Evolutionary conservation across 2,113 vertebrate species (phyloP).

Genomic region (Gila orcuttii): DNA sequence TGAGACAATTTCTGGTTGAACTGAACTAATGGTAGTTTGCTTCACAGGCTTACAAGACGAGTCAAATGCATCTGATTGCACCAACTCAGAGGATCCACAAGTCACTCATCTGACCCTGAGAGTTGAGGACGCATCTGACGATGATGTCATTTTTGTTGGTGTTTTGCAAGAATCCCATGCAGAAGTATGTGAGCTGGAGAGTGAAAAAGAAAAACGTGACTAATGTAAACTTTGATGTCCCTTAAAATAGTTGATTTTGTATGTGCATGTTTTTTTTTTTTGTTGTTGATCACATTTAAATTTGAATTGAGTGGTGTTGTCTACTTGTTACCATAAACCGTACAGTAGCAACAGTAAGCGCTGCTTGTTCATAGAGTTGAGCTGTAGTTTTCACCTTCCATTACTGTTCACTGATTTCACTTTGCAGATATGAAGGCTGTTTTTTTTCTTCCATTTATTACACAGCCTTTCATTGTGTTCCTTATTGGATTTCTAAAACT

Average conservation of each 20-base stretch:
- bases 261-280: not conserved
- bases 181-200: not conserved
- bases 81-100: constrained; percentile 50
- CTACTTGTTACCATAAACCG: not conserved
- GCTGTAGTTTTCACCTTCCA: not conserved
- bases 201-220: constrained; percentile 1
- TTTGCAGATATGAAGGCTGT: not conserved
- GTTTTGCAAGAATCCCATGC: not conserved
- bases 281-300: not conserved
- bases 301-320: not conserved
- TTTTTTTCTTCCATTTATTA: constrained; percentile 1
- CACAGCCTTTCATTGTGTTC: not conserved
- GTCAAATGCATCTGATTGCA: not conserved
- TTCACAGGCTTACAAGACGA: constrained; percentile 17
- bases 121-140: constrained; percentile 45
- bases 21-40: not conserved
- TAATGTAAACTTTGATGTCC: constrained; percentile 4
- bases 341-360: not conserved
- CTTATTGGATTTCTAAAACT: not conserved
- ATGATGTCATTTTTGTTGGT: constrained; percentile 57
- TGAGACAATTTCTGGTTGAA: not conserved
- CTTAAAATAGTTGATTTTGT: not conserved
- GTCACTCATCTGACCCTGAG: constrained; percentile 62
- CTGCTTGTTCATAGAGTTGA: not conserved
- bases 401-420: not conserved